These are phyloP conservation scores for Muntiacus muntjak DNA, from an alignment of 2,113 vertebrate genomes.

Conservation along the genomic window DNA sequence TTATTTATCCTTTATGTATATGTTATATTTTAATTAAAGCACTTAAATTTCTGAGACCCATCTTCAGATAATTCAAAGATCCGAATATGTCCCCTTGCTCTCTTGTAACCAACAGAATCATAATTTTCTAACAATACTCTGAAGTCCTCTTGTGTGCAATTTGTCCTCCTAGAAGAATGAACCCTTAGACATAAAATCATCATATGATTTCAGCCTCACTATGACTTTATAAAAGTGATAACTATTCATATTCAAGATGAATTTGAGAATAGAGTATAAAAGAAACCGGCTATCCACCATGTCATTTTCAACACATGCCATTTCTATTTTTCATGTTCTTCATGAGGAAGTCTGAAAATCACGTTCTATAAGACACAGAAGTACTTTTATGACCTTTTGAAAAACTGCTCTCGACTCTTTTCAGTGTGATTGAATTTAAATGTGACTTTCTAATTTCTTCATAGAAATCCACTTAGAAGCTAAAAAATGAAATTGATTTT, in stretches of 20 bases:
- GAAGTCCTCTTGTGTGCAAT: background rate
- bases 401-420: background rate
- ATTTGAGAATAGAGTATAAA: background rate
- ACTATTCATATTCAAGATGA: background rate
- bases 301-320: background rate
- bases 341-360: background rate
- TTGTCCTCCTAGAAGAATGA: background rate
- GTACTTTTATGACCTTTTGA: background rate
- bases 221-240: background rate
- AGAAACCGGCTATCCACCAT: background rate
- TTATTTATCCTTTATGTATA: background rate
- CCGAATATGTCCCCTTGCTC: background rate
- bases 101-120: background rate
- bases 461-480: constrained; percentile 10
- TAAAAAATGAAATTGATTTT: background rate
- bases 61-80: background rate
- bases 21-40: background rate
- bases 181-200: background rate
- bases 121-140: background rate
- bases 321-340: background rate
- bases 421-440: background rate
- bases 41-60: background rate
- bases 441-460: background rate
- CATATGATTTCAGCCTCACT: background rate
- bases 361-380: background rate